Evolutionary conservation across 1,140 invertebrate genomes (phyloP), one percentile per base, ranked within the genome.

Genomic region (Cydia strobilella): DNA sequence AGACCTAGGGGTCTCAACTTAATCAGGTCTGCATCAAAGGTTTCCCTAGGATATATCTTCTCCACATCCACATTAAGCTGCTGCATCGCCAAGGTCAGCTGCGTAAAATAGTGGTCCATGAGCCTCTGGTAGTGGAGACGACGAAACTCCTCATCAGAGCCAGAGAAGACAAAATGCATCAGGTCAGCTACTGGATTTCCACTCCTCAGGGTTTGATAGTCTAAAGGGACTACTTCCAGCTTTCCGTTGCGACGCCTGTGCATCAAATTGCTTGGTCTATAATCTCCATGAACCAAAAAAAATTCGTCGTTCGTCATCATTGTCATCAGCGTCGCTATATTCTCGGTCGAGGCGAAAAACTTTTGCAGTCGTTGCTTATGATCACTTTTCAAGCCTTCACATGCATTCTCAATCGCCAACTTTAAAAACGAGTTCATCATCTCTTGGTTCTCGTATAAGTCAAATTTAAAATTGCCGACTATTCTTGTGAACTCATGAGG

Each of bases 181-280:
- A 95, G 80, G 80, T 95, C 95, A 1, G 86, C 74, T 0, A 85
- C 84, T 4, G 94, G 90, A 25, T 93, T 93, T 3, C 91, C 86
- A 35, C 89, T 85, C 74, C 94, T 91, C 25, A 86, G 80, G 6
- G 94, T 84, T 84, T 95, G 94, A 80, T 94, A 94, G 76, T 95
- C 94, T 42, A 95, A 74, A 7, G 93, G 87, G 13, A 89, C 87
- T 1, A 91, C 82, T 20, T 83, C 74, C 6, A 93, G 84, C 25
- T 74, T 72, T 5, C 80, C 79, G 0, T 83, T 79, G 23, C 6
- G 18, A 42, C 23, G 73, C 51, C 74, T 81, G 42, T 85, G 85
- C 63, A 91, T 20, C n/a, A 91, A 73, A 59, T 90, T 91, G 42
- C 86, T 90, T 13, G 83, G 72, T 63, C 89, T 82, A 65, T 81